Evolutionary conservation across 1,140 invertebrate species (phyloP).

Genomic region (Sycophila sp.): DNA sequence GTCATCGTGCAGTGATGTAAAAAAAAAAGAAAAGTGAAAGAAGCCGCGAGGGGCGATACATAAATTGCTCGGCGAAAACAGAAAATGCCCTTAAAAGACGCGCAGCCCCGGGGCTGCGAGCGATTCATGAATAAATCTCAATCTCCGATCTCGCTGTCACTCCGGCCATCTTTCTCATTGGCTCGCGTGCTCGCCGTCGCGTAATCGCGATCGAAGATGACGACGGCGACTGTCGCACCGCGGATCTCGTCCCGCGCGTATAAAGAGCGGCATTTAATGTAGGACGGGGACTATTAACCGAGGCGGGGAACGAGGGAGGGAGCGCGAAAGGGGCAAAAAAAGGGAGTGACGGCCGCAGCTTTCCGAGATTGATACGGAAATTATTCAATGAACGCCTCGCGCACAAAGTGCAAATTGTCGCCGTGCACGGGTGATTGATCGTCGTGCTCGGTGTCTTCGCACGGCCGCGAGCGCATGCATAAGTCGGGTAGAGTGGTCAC

Average conservation of each 20-base stretch:
- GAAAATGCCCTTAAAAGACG: constrained; percentile 32
- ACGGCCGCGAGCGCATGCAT: not conserved
- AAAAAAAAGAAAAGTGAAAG: too few relatives aligned
- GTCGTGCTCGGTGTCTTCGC: constrained; percentile 7
- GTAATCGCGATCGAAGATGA: constrained; percentile 29
- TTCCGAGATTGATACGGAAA: constrained; percentile 30
- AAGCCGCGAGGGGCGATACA: not conserved
- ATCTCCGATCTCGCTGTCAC: constrained; percentile 30
- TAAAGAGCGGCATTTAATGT: not conserved
- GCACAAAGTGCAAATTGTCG: constrained; percentile 33
- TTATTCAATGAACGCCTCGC: constrained; percentile 30
- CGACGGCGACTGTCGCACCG: not conserved
- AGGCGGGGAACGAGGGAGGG: not conserved
- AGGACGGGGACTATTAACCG: not conserved
- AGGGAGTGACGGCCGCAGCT: not conserved
- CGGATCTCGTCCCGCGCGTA: not conserved
- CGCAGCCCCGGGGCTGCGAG: too few relatives aligned
- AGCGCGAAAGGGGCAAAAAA: not conserved
- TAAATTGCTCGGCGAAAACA: constrained; percentile 28
- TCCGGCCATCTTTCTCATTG: not conserved
- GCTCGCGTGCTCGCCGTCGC: not conserved
- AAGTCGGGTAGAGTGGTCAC: not conserved
- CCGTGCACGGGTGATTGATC: constrained; percentile 26
- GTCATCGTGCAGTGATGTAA: not conserved
- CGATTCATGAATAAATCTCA: constrained; percentile 36